Conservation (phyloP, 2,888 invertebrate genomes). For the Thereva nobilitata region DNA sequence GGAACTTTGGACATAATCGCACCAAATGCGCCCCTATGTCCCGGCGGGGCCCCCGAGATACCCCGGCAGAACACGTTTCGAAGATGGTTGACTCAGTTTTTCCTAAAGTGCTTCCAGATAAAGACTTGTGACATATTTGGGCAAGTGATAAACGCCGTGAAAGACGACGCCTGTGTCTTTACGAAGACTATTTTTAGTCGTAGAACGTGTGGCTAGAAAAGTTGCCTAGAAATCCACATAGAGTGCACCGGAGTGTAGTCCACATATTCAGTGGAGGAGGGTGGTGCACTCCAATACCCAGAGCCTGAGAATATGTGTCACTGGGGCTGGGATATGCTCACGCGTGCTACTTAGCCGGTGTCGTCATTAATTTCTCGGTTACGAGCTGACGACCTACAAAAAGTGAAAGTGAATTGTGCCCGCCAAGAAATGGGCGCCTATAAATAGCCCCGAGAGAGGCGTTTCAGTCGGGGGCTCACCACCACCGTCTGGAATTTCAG, state of each 20-base stretch:
- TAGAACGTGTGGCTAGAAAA: constrained; percentile 22
- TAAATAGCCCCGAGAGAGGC: constrained; percentile 24
- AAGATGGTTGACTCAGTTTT: constrained; percentile 14
- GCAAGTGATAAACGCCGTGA: constrained; percentile 40
- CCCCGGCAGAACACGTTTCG: background rate
- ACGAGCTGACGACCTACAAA: constrained; percentile 36
- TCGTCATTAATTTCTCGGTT: constrained; percentile 32
- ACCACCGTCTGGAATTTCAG: background rate
- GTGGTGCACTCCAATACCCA: constrained; percentile 5
- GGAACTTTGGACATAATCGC: constrained; percentile 10
- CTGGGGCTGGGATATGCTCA: constrained; percentile 24
- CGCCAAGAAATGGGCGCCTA: constrained; percentile 24
- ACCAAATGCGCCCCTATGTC: constrained; percentile 6
- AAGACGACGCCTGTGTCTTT: constrained; percentile 14
- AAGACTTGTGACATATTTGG: constrained; percentile 40
- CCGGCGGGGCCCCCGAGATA: background rate
- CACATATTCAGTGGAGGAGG: constrained; percentile 2
- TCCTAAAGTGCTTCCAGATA: constrained; percentile 36
- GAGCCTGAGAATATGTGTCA: constrained; percentile 35
- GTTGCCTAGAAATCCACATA: background rate
- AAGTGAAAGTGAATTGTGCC: constrained; percentile 37
- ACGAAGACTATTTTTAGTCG: constrained; percentile 15
- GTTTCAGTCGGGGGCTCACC: constrained; percentile 7
- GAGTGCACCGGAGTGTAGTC: background rate
- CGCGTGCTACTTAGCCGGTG: constrained; percentile 22